phyloP scores from a whole-genome alignment of 92 coral and sea anemone species.

The Parazoanthus darwini region DNA sequence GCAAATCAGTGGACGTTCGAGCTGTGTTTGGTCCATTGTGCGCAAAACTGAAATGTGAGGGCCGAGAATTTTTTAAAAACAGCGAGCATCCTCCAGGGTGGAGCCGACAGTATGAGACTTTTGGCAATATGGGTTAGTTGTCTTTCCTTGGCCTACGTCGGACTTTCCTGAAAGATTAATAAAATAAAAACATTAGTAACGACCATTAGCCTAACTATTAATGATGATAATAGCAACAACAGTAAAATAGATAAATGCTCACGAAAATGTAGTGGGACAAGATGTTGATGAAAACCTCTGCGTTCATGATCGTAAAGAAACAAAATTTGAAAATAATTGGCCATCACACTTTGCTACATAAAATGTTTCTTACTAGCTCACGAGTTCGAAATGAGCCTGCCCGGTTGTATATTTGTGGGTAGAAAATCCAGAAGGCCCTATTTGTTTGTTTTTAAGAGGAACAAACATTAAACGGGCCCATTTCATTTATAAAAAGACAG shows the following conservation, averaged over 20 bases:
- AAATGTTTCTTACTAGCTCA: too few species aligned
- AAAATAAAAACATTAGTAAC: not conserved
- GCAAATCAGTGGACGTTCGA: not conserved
- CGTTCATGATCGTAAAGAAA: too few species aligned
- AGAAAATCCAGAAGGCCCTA: too few species aligned
- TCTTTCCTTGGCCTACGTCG: constrained; percentile 22
- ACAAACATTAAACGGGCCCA: too few species aligned
- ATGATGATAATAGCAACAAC: not conserved
- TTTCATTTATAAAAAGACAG: too few species aligned
- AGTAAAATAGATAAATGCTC: too few species aligned
- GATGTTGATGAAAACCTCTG: too few species aligned
- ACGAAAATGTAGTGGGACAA: not conserved
- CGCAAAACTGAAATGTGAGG: not conserved
- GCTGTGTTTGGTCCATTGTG: not conserved
- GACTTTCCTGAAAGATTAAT: constrained; percentile 22
- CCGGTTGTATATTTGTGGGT: too few species aligned
- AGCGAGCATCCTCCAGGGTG: not conserved
- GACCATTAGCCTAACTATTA: not conserved
- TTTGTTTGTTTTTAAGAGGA: too few species aligned
- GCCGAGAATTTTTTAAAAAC: not conserved
- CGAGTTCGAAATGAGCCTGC: too few species aligned
- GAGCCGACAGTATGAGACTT: not conserved
- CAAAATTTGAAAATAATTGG: too few species aligned
- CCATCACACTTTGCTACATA: too few species aligned
- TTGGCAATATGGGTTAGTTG: not conserved